These are phyloP conservation scores for Digitonthophagus gazella DNA, from an alignment of 2,888 invertebrate genomes.

Conservation along the genomic window DNA sequence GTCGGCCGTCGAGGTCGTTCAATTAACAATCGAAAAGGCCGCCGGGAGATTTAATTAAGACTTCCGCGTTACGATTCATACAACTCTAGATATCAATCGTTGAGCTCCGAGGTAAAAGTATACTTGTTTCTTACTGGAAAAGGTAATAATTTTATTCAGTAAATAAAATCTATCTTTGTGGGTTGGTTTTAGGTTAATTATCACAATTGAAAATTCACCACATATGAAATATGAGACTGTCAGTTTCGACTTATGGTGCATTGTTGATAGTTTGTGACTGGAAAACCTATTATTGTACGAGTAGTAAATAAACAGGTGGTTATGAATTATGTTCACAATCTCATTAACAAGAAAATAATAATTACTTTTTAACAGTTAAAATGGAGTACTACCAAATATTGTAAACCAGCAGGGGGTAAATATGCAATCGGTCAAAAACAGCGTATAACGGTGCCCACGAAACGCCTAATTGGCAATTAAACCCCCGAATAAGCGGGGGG, in stretches of 20 bases:
- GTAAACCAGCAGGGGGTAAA: background rate
- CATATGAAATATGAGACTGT: too few relatives aligned
- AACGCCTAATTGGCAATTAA: background rate
- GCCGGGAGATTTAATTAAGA: background rate
- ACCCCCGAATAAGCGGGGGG: slow-evolving; percentile 2
- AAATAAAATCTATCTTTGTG: too few relatives aligned
- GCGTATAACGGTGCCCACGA: too few relatives aligned
- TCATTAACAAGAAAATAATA: background rate
- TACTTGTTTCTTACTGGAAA: too few relatives aligned
- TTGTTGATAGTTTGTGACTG: too few relatives aligned
- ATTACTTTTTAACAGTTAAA: background rate
- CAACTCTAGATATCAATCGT: background rate
- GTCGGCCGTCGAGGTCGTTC: background rate
- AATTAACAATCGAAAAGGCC: background rate
- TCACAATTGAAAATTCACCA: too few relatives aligned
- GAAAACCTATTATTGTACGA: too few relatives aligned
- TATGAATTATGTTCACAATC: background rate
- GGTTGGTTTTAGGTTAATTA: too few relatives aligned
- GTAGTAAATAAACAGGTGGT: too few relatives aligned
- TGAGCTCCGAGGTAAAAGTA: background rate
- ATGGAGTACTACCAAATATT: background rate
- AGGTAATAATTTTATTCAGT: too few relatives aligned
- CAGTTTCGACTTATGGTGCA: too few relatives aligned
- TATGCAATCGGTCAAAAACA: slow-evolving; percentile 5
- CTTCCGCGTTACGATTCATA: background rate